phyloP scores from a whole-genome alignment of 2,888 invertebrate genomes.

The Epinotia nisella region DNA sequence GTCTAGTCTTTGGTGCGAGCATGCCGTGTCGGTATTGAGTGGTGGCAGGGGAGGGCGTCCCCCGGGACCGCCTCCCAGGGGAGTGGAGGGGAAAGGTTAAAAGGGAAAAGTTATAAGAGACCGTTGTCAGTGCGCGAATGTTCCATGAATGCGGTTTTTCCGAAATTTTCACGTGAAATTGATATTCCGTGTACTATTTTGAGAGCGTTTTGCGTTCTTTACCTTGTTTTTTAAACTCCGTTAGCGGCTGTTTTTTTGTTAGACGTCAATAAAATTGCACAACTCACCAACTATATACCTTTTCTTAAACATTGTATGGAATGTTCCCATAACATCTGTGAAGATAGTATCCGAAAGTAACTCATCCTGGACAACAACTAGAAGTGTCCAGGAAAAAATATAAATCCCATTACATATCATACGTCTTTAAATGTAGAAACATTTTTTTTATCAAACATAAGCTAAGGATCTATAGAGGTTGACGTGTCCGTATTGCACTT shows the following conservation, averaged over 20 bases:
- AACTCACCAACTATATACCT: neutral
- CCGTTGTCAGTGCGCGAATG: conserved; percentile 72
- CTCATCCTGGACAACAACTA: no score
- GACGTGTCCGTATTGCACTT: no score
- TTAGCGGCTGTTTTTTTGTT: no score
- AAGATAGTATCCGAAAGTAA: no score
- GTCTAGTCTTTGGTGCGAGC: conserved; percentile 78
- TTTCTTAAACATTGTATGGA: no score
- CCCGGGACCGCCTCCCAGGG: conserved; percentile 85
- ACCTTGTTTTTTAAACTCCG: neutral
- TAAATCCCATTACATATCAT: no score
- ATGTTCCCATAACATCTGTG: no score
- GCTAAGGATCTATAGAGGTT: no score
- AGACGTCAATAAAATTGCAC: neutral
- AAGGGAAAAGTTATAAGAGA: conserved; percentile 85
- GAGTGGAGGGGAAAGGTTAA: conserved; percentile 81
- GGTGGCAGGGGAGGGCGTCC: conserved; percentile 77
- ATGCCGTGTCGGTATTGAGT: conserved; percentile 84
- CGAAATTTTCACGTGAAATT: conserved; percentile 50
- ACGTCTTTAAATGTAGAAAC: no score
- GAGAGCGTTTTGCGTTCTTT: neutral
- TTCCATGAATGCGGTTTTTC: conserved; percentile 72
- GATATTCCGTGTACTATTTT: conserved; percentile 30
- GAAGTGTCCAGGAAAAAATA: no score
- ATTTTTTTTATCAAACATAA: no score